Percentiles rank a stretch among this genome's conserved stretches.
Evolutionary conservation across 2,113 vertebrate genomes (phyloP).

Genomic region (Euleptes europaea): DNA sequence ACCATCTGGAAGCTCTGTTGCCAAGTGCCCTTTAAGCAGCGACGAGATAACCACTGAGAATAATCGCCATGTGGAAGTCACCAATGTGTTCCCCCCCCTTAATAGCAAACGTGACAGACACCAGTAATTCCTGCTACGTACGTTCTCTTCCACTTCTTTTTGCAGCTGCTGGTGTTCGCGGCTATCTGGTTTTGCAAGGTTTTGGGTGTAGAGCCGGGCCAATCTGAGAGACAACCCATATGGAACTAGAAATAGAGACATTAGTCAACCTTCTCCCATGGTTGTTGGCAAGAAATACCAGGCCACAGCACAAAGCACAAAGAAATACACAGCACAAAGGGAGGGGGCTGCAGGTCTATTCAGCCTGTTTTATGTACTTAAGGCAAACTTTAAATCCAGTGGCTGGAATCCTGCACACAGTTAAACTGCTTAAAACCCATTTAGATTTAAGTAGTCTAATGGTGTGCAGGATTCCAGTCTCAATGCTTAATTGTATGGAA

Average conservation of each 20-base stretch:
- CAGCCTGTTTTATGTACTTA: not conserved
- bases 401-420: not conserved
- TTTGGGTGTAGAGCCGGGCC: constrained; percentile 85
- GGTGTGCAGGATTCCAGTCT: too few species aligned
- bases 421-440: not conserved
- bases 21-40: too few species aligned
- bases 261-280: not conserved
- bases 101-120: rapidly evolving
- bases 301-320: too few species aligned
- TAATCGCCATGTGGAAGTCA: too few species aligned
- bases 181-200: constrained; percentile 78
- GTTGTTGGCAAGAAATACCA: not conserved
- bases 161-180: constrained; percentile 84
- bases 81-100: not conserved
- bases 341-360: not conserved
- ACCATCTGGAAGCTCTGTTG: too few species aligned
- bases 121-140: constrained; percentile 61
- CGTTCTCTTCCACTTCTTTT: constrained; percentile 90
- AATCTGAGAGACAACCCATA: constrained; percentile 89
- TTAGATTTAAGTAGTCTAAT: not conserved
- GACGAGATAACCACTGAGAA: too few species aligned
- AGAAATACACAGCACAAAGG: too few species aligned
- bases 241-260: constrained; percentile 74
- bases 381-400: not conserved
- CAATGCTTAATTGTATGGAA: too few species aligned